Evolutionary conservation across 1,140 invertebrate species (phyloP), one percentile per base, ranked within the genome.

Genomic region (Drosophila arizonae): DNA sequence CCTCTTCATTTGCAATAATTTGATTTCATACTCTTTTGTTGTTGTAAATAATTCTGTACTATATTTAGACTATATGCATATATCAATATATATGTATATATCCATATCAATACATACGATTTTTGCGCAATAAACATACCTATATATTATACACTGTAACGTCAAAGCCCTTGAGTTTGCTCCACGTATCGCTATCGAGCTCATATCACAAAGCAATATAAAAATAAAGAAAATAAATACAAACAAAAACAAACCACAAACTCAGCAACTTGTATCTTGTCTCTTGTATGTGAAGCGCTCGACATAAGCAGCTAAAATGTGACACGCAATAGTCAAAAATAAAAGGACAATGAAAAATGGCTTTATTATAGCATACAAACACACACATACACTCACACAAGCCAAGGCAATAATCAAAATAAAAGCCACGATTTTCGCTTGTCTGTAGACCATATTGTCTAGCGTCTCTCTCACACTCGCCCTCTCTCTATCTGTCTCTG

Each of bases 141-240:
- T 63, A 63, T 87, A 81, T 67, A 72, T 87, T 87, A 88, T 86
- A 88, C 88, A 90, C 84, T 90, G 89, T 90, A 90, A 90, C 81
- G 81, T 63, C 71, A 67, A 80, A 90, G 72, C 88, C 82, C 55
- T 77, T 82, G 81, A 81, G 88, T 90, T 86, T 82, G 76, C 80
- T 90, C 81, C 88, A 90, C 82, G 87, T 88, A 81, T 81, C 80
- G 88, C 80, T 85, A 85, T 77, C 80, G 69, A 70, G 82, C 76
- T 58, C 55, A 67, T 36, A 61, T 43, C 51, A 56, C 21, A 30
- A 72, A 36, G 9, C 41, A 41, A 13, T 41, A 0, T 50, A 41
- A 45, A 2, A 41, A 64, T 21, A 62, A 58, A 41, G 4, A n/a
- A 50, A 33, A 6, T 24, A 28, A 24, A 65, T 11, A 46, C 43